Percentiles rank a stretch among this genome's conserved stretches.
phyloP scores from a whole-genome alignment of 2,113 vertebrate species.

The Oryctolagus cuniculus region mOryCun1.1 NC_091434.1:151416001-151416500 shows the following conservation, averaged over 20 bases:
- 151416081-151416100: background rate
- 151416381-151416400: background rate
- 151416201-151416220: conserved; percentile 30
- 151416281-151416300: background rate
- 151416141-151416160: background rate
- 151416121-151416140: background rate
- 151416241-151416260: background rate
- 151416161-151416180: background rate
- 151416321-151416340: background rate
- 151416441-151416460: background rate
- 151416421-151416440: background rate
- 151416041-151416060: background rate
- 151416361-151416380: background rate
- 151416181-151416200: background rate
- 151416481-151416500: conserved; percentile 6
- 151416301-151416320: background rate
- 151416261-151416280: background rate
- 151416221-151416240: background rate
- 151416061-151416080: conserved; percentile 24
- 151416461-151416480: background rate
- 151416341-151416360: background rate
- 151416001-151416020: background rate
- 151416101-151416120: background rate
- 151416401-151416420: background rate
- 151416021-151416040: background rate